Conservation (phyloP, 2,113 vertebrate species). For the Thryonomys swinderianus region DNA sequence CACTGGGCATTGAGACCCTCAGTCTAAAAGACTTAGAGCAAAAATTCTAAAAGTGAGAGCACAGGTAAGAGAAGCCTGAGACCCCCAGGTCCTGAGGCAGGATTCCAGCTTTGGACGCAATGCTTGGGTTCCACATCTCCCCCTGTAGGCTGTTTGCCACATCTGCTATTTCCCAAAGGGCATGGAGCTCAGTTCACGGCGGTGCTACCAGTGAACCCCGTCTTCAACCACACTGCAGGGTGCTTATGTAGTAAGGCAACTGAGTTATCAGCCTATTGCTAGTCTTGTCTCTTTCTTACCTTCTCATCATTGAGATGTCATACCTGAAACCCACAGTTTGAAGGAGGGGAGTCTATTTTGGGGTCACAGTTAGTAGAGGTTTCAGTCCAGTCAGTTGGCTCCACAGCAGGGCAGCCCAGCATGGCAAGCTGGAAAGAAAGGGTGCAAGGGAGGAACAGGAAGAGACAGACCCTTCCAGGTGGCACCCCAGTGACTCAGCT, state of each 20-base stretch:
- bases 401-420: not conserved
- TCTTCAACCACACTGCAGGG: not conserved
- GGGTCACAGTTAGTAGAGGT: not conserved
- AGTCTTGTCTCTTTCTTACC: not conserved
- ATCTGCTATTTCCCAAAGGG: not conserved
- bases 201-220: not conserved
- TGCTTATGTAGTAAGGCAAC: not conserved
- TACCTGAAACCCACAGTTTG: not conserved
- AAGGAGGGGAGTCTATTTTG: not conserved
- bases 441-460: not conserved
- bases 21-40: not conserved
- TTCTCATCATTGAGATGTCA: not conserved
- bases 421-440: not conserved
- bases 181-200: not conserved
- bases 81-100: not conserved
- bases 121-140: not conserved
- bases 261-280: not conserved
- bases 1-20: not conserved
- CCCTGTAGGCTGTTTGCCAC: not conserved
- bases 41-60: slow-evolving; percentile 16
- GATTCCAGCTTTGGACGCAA: not conserved
- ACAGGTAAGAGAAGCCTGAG: not conserved
- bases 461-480: not conserved
- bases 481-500: not conserved
- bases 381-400: not conserved